Evolutionary conservation across 1,140 invertebrate species (phyloP), one percentile per base, ranked within the genome.

Genomic region (Parapsyche elsis): DNA sequence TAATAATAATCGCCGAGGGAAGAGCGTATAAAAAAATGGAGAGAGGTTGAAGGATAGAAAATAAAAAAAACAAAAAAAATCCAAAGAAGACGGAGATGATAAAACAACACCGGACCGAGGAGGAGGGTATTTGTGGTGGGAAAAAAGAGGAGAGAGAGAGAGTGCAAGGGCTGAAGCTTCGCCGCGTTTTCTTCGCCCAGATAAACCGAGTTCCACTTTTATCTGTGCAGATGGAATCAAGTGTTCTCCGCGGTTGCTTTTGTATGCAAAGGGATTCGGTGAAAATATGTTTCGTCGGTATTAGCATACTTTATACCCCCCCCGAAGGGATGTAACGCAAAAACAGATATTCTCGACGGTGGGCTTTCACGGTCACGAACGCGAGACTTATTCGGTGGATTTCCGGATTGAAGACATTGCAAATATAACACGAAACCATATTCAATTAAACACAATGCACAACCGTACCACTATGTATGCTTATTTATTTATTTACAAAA

Each of bases 241-340:
- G 73, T 75, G 73, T 75, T 75, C 73, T 75, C 24, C 45, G 45
- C 44, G 73, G 73, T 75, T 57, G 49, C 73, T 75, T 75, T 75
- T 57, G 73, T 57, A 75, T 75, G 44, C 73, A 75, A 75, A 75
- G 73, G 73, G 73, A 75, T 75, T 75, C 73, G 45, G 73, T 75
- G 73, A 75, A 75, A 75, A 75, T 75, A 75, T 75, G 73, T 75
- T 75, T 75, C 73, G 45, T 57, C 73, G 73, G 73, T 46, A 75
- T 75, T 75, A 75, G 49, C 73, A 75, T 75, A 75, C 45, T 75
- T 75, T 75, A 75, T 75, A 24, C 46, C 19, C n/a, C 19, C n/a
- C 24, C 16, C 9, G 70, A 38, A 71, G 12, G 70, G 12, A 26
- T 26, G 30, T 14, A 44, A 10, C 5, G 70, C 70, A 57, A 75